These are phyloP conservation scores for Hylia prasina DNA, from an alignment of 2,113 vertebrate species.

Conservation along the genomic window DNA sequence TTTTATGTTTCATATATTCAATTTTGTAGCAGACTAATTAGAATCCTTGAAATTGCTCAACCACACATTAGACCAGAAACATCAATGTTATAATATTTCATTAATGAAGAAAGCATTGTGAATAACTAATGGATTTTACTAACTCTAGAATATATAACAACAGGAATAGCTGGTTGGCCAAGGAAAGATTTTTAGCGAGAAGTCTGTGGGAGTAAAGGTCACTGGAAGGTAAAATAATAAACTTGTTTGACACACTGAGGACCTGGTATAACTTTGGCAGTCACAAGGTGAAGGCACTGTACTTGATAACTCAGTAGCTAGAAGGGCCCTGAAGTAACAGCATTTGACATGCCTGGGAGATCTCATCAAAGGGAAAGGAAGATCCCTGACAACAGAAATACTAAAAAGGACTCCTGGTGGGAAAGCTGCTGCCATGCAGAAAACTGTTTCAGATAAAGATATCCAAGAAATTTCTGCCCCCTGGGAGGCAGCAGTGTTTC, in stretches of 20 bases:
- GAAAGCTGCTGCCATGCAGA: conserved; percentile 30
- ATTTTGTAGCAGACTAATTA: neutral
- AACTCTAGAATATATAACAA: neutral
- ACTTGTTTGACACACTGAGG: neutral
- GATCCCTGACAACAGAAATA: conserved; percentile 6
- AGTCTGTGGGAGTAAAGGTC: neutral
- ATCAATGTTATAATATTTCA: neutral
- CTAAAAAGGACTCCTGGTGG: conserved; percentile 8
- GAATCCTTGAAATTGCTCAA: neutral
- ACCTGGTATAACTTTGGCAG: neutral
- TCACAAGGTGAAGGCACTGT: neutral
- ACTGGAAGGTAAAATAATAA: conserved; percentile 28
- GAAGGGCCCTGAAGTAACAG: conserved; percentile 30
- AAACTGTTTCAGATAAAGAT: neutral
- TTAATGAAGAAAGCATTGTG: neutral
- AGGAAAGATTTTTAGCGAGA: neutral
- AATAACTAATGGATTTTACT: conserved; percentile 28
- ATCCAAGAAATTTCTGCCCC: neutral
- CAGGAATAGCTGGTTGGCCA: neutral
- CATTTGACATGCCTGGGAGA: conserved; percentile 42
- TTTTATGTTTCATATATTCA: neutral
- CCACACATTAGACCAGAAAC: neutral
- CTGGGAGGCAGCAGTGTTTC: neutral
- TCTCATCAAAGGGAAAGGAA: neutral
- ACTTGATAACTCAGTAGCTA: neutral